Percentiles rank a stretch among this genome's conserved stretches.
Evolutionary conservation across 2,113 vertebrate genomes (phyloP).

Genomic region (Polypterus bichir): DNA sequence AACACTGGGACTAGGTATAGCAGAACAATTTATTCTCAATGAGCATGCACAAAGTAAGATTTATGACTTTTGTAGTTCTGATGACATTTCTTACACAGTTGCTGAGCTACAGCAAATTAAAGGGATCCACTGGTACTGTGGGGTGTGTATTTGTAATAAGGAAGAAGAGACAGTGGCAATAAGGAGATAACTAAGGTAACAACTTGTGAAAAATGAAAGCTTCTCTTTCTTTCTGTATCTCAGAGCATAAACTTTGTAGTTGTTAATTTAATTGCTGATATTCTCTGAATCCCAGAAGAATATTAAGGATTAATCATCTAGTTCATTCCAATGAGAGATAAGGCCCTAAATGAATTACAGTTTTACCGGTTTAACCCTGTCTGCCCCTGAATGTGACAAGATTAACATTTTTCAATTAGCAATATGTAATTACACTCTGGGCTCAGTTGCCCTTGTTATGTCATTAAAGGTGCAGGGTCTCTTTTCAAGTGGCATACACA

Average conservation of each 20-base stretch:
- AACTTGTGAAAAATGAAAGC: slow-evolving; percentile 75
- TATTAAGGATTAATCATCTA: slow-evolving; percentile 81
- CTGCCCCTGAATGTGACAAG: slow-evolving; percentile 65
- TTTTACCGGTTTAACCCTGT: slow-evolving; percentile 73
- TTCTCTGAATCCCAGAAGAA: slow-evolving; percentile 65
- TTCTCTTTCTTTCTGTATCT: slow-evolving; percentile 67
- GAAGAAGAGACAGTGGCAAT: slow-evolving; percentile 59
- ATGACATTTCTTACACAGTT: slow-evolving; percentile 46
- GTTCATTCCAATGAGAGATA: slow-evolving; percentile 70
- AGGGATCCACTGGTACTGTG: slow-evolving; percentile 43
- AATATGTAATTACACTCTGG: slow-evolving; percentile 52
- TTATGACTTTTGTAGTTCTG: slow-evolving; percentile 43
- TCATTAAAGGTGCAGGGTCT: slow-evolving; percentile 22
- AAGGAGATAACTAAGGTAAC: slow-evolving; percentile 78
- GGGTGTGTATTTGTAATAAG: slow-evolving; percentile 64
- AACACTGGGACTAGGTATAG: slow-evolving; percentile 30
- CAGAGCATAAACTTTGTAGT: slow-evolving; percentile 73
- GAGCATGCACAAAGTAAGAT: slow-evolving; percentile 54
- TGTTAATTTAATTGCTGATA: slow-evolving; percentile 79
- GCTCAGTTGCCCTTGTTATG: slow-evolving; percentile 29
- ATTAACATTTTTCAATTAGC: slow-evolving; percentile 79
- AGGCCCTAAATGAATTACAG: slow-evolving; percentile 69
- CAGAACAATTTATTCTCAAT: slow-evolving; percentile 40
- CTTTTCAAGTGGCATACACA: slow-evolving; percentile 3
- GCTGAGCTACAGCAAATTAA: slow-evolving; percentile 53